These are phyloP conservation scores for Syngnathus typhle DNA, from an alignment of 2,113 vertebrate species.

Conservation along the genomic window DNA sequence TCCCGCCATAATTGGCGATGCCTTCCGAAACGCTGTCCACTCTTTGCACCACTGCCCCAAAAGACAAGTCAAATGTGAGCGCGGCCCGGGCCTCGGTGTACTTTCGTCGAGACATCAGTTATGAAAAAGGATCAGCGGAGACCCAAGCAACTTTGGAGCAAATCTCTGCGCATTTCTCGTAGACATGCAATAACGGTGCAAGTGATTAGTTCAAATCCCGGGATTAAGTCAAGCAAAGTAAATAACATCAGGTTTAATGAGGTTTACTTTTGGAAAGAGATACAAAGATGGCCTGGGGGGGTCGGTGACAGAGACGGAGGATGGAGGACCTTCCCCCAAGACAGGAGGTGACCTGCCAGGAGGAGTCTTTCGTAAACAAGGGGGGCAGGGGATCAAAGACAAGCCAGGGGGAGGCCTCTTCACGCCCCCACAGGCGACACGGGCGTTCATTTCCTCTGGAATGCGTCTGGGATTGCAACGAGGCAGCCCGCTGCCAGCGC, in stretches of 20 bases:
- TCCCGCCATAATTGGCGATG: conserved; percentile 84
- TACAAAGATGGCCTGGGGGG: conserved; percentile 25
- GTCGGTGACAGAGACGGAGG: conserved; percentile 25
- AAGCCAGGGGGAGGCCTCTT: conserved; percentile 55
- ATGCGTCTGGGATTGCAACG: conserved; percentile 63
- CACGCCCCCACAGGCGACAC: conserved; percentile 63
- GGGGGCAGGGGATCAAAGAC: conserved; percentile 56
- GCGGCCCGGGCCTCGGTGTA: not conserved
- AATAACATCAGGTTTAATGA: conserved; percentile 2
- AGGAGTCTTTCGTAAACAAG: conserved; percentile 60
- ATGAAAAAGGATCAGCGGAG: conserved; percentile 55
- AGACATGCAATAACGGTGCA: conserved; percentile 52
- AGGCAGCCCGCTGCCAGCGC: conserved; percentile 49
- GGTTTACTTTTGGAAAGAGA: conserved; percentile 9
- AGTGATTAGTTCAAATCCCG: conserved; percentile 33
- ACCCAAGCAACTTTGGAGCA: conserved; percentile 16
- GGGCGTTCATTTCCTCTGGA: conserved; percentile 70
- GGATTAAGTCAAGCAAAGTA: conserved; percentile 21
- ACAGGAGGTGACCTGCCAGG: conserved; percentile 58
- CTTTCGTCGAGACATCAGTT: conserved; percentile 50
- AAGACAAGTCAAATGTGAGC: conserved; percentile 37
- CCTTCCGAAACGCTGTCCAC: conserved; percentile 90
- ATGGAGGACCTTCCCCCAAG: conserved; percentile 23
- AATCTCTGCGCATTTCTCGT: conserved; percentile 33
- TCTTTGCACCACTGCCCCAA: conserved; percentile 86